phyloP scores from a whole-genome alignment of 2,797 vertebrate species.

The Onychomys arenicola region DNA sequence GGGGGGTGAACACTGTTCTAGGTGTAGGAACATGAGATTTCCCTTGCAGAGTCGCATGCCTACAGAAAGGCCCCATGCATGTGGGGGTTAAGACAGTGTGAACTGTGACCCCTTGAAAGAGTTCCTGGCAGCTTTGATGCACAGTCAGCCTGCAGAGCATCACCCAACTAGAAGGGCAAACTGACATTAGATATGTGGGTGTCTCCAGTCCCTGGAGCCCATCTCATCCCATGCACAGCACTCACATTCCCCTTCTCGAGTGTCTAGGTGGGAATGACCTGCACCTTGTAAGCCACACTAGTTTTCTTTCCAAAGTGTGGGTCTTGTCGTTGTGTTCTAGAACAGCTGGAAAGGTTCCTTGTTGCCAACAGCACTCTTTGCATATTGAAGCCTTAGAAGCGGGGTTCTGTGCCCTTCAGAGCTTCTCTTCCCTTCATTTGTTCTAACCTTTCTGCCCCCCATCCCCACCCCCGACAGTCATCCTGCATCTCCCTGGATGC shows the following conservation, averaged over 20 bases:
- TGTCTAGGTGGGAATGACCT: rapidly evolving
- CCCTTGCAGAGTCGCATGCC: rapidly evolving
- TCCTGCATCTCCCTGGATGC: not conserved
- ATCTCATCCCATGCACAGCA: rapidly evolving
- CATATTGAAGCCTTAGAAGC: not conserved
- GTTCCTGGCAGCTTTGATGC: not conserved
- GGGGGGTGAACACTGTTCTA: not conserved
- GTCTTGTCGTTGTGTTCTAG: not conserved
- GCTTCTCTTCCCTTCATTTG: not conserved
- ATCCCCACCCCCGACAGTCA: not conserved
- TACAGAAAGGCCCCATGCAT: rapidly evolving
- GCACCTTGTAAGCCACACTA: rapidly evolving
- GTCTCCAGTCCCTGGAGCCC: rapidly evolving
- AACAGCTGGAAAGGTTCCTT: rapidly evolving
- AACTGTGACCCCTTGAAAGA: not conserved
- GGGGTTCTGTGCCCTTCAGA: no score
- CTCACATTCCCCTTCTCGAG: rapidly evolving
- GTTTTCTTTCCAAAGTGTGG: not conserved
- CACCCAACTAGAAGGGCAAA: rapidly evolving
- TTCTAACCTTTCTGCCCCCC: not conserved
- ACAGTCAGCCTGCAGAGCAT: rapidly evolving
- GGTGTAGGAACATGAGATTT: rapidly evolving
- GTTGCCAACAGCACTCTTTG: no score
- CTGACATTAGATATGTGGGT: rapidly evolving
- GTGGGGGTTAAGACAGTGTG: rapidly evolving